Evolutionary conservation across 2,888 invertebrate species (phyloP), one percentile per base, ranked within the genome.

Genomic region (Acanthopleura granulata): DNA sequence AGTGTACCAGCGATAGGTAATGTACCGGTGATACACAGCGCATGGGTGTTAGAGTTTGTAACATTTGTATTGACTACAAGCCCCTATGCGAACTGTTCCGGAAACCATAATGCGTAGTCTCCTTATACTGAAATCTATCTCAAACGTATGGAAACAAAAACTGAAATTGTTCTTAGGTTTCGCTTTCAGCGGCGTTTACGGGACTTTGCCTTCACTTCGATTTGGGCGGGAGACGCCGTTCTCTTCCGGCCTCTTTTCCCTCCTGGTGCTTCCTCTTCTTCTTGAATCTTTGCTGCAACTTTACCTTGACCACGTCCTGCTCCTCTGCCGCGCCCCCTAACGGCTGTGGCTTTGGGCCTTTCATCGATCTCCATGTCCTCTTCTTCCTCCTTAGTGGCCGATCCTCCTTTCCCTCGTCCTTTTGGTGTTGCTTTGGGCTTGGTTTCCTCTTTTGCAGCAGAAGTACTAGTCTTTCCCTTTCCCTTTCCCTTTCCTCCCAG

Each of bases 321-420:
- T 22, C 71, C 49, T 49, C 40, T 49, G 25, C 71, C 71, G 16
- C 71, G 71, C 71, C 71, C 71, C 30, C 49, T 71, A 22, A 4
- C 71, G n/a, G 71, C 49, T 14, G 15, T 25, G 25, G 49, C 71
- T 71, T 71, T 71, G 4, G 49, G 71, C 25, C 9, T 25, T 22
- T 71, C 71, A 49, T 49, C 71, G 30, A 25, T 18, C 27, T 25
- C 30, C 69, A 69, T 30, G 22, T 25, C 69, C 16, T 30, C 69
- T 25, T 40, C 40, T 66, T 25, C 69, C 1, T 25, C 69, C 6
- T 9, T 40, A 25, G 40, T 9, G 16, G 1, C 71, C 40, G 40
- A 4, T 18, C n/a, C 18, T 71, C 49, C 71, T 49, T 49, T 71
- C 30, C 22, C n/a, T n/a, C 25, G 18, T 27, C 40, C 71, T 49